Evolutionary conservation across 2,888 invertebrate genomes (phyloP).

Genomic region (Epiblema foenella): DNA sequence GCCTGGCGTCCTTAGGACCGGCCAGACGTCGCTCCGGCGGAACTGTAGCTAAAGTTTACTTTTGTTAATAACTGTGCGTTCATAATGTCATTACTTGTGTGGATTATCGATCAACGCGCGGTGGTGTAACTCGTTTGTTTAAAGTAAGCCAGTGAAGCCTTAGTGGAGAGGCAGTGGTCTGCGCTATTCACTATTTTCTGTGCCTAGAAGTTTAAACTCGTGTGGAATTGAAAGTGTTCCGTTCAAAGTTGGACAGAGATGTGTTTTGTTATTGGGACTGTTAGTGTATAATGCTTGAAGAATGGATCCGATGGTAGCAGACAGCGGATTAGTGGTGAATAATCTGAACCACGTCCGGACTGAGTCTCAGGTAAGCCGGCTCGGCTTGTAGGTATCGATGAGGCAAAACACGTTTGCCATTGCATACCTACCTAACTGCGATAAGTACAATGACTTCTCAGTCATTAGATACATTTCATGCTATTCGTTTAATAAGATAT

Average conservation of each 20-base stretch:
- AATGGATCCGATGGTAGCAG: conserved; percentile 80
- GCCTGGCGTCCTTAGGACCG: conserved; percentile 81
- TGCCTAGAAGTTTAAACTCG: conserved; percentile 61
- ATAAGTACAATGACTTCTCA: conserved; percentile 78
- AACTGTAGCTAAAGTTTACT: conserved; percentile 49
- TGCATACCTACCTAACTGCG: conserved; percentile 72
- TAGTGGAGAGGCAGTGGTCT: conserved; percentile 60
- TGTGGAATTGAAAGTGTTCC: conserved; percentile 44
- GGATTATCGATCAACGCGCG: conserved; percentile 65
- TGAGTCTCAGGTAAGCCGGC: conserved; percentile 80
- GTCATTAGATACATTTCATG: conserved; percentile 60
- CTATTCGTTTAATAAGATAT: conserved; percentile 19
- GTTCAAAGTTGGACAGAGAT: conserved; percentile 20
- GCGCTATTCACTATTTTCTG: conserved; percentile 57
- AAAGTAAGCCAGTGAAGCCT: conserved; percentile 71
- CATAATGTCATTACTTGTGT: conserved; percentile 67
- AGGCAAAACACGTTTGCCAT: conserved; percentile 78
- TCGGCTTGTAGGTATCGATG: conserved; percentile 67
- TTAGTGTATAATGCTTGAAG: conserved; percentile 70
- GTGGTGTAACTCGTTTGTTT: conserved; percentile 63
- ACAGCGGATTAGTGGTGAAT: conserved; percentile 81
- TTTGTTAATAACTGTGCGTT: conserved; percentile 62
- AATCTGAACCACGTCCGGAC: conserved; percentile 82
- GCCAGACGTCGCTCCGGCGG: conserved; percentile 67
- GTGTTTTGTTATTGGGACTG: conserved; percentile 56